Conservation (phyloP, 2,113 vertebrate genomes). For the Xenotilapia leptura region DNA sequence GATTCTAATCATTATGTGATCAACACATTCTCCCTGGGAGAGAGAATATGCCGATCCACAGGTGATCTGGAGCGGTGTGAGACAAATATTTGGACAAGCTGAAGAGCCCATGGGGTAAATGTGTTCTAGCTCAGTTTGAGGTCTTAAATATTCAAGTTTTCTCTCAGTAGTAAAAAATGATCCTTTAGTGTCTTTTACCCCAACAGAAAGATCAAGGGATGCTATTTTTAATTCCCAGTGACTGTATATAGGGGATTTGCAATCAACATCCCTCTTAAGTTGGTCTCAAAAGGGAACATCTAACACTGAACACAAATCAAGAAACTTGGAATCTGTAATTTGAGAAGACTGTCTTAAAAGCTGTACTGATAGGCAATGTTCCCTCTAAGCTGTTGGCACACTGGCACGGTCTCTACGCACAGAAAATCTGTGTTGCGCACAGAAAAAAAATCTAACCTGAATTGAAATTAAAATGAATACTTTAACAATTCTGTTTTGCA, state of each 20-base stretch:
- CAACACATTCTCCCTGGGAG: neutral
- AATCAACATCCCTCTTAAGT: neutral
- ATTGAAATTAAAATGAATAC: rapidly evolving
- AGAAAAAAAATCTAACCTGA: neutral
- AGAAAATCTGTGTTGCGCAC: neutral
- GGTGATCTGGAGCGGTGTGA: neutral
- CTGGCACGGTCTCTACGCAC: rapidly evolving
- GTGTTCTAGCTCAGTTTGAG: neutral
- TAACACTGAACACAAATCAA: neutral
- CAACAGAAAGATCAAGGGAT: neutral
- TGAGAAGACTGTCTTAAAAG: neutral
- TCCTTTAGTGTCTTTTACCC: neutral
- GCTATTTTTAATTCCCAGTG: neutral
- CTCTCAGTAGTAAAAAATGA: neutral
- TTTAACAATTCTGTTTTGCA: neutral
- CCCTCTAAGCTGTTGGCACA: neutral
- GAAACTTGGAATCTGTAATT: neutral
- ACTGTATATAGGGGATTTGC: neutral
- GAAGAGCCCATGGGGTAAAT: neutral
- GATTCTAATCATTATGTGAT: neutral
- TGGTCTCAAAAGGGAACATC: neutral
- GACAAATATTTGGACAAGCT: slow-evolving; percentile 15
- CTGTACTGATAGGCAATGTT: neutral
- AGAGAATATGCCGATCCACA: neutral
- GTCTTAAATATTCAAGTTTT: neutral